Base-by-base conservation (phyloP, 1,140 invertebrate genomes). In the Formica selysi region DNA sequence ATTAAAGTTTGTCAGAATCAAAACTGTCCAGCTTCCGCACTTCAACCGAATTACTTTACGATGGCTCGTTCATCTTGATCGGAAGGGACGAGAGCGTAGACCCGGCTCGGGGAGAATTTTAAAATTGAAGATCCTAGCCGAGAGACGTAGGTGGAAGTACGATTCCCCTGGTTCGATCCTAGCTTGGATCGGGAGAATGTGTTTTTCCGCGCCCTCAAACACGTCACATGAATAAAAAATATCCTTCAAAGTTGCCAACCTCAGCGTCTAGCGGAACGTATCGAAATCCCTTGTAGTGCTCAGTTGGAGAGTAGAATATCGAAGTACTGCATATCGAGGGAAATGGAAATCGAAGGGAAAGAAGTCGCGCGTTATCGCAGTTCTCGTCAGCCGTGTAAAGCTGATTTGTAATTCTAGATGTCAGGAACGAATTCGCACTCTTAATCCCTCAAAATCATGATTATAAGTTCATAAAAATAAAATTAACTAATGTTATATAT, bases 191-290 rank as follows among this genome's bases (percentile, higher is more conserved):
- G 89, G 87, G 61, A 91, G 92, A 95, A 94, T 94, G 93, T 94
- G 93, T 94, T 95, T 94, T 94, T 94, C 92, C 92, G 91, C 93
- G 90, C 94, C 92, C 94, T 94, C 93, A 91, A 94, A 93, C 91
- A 94, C 93, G 93, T 94, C 93, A 90, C 93, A 94, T 95, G 93
- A 94, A 94, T 95, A 95, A 95, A 94, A 94, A 95, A 95, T 94
- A 94, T 93, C 93, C 93, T 94, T 94, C 93, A 94, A 95, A 94
- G 91, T 94, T 93, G 91, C 93, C 92, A 91, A 89, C 89, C 89
- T 88, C 88, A 91, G 91, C 91, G 91, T 93, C 91, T 92, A 86
- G 64, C 73, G 59, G 61, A 38, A 64, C 71, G 51, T 61, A 64
- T 3, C 62, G 36, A 64, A 85, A 68, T 57, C 68, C 73, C 84